Conservation (phyloP, 2,888 invertebrate genomes). For the Mystacides longicornis region DNA sequence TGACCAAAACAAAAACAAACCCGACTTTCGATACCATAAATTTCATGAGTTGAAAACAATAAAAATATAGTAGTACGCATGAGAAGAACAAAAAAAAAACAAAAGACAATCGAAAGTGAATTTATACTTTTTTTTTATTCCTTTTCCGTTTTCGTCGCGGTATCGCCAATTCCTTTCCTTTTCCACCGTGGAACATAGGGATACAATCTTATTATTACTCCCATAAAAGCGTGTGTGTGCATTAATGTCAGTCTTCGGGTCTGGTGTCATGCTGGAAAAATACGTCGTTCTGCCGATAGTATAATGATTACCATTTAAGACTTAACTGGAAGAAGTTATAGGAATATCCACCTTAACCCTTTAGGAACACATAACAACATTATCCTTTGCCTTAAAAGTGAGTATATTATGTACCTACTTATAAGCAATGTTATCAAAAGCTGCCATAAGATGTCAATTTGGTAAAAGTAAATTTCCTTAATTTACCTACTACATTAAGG, state of each 20-base stretch:
- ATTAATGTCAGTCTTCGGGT: not conserved
- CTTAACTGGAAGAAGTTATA: not conserved
- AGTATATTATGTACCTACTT: too few species aligned
- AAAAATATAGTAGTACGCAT: too few species aligned
- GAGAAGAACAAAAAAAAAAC: not conserved
- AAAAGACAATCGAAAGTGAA: not conserved
- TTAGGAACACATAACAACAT: not conserved
- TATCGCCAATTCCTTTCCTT: not conserved
- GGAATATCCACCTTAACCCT: not conserved
- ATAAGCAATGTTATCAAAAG: too few species aligned
- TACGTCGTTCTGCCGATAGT: not conserved
- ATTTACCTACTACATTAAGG: too few species aligned
- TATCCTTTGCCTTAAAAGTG: too few species aligned
- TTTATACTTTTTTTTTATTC: not conserved
- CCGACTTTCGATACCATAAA: not conserved
- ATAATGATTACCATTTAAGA: constrained; percentile 1
- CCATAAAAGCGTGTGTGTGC: not conserved
- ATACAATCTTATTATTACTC: not conserved
- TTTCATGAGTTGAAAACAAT: not conserved
- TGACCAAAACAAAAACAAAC: constrained; percentile 1
- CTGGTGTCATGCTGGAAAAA: not conserved
- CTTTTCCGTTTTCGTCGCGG: not conserved
- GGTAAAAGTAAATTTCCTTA: too few species aligned
- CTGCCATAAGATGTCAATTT: too few species aligned
- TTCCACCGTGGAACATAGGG: not conserved